Conservation (phyloP, 2,797 vertebrate species). For the Pangasius krempfi region DNA sequence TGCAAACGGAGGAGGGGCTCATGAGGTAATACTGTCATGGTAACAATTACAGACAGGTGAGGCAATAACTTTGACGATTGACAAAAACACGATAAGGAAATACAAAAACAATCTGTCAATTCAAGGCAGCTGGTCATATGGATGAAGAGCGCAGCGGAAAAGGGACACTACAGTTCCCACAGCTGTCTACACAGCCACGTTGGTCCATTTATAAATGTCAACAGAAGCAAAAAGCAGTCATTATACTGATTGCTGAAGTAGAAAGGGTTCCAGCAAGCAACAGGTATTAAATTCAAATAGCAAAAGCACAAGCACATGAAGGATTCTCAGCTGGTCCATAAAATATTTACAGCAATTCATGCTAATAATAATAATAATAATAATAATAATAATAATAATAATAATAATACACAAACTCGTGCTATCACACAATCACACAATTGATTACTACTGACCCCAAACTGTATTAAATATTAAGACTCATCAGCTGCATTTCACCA, state of each 20-base stretch:
- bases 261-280: slow-evolving; percentile 14
- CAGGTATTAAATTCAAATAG: slow-evolving; percentile 8
- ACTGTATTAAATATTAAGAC: not conserved
- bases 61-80: slow-evolving; percentile 54
- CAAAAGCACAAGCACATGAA: slow-evolving; percentile 10
- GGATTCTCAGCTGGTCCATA: slow-evolving; percentile 13
- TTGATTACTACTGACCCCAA: not conserved
- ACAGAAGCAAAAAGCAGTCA: slow-evolving; percentile 64
- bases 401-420: not conserved
- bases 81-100: slow-evolving; percentile 61
- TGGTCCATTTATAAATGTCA: slow-evolving; percentile 79
- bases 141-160: slow-evolving; percentile 55
- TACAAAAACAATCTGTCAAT: slow-evolving; percentile 61
- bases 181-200: slow-evolving; percentile 58
- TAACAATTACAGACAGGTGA: slow-evolving; percentile 69
- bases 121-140: slow-evolving; percentile 28
- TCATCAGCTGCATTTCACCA: not conserved
- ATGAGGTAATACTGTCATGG: slow-evolving; percentile 65
- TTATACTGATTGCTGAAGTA: slow-evolving; percentile 30
- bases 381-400: slow-evolving; percentile 20
- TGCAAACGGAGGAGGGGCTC: slow-evolving; percentile 43
- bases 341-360: slow-evolving; percentile 23
- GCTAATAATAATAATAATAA: slow-evolving; percentile 13
- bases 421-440: not conserved
- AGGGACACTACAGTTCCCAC: slow-evolving; percentile 61